These are phyloP conservation scores for Pterocles burchelli DNA, from an alignment of 2,113 vertebrate species.

Conservation along the genomic window DNA sequence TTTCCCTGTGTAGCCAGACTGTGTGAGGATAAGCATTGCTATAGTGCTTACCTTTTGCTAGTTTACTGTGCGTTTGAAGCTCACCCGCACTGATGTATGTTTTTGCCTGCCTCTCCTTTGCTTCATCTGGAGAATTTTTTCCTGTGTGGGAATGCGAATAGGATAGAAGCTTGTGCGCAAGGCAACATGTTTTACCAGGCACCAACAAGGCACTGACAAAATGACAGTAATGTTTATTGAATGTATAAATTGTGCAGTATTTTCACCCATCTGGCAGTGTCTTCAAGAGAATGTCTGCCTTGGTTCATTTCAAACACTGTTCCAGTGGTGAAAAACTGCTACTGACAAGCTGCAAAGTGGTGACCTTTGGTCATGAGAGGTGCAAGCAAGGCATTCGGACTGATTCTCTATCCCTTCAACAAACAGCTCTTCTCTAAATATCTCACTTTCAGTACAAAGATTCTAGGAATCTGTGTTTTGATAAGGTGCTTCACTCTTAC, in stretches of 20 bases:
- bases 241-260: neutral
- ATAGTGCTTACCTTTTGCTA: neutral
- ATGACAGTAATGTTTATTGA: neutral
- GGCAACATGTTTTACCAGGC: neutral
- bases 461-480: neutral
- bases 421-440: neutral
- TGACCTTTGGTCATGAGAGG: neutral
- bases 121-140: neutral
- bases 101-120: neutral
- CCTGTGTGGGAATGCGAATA: neutral
- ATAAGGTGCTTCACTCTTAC: neutral
- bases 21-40: neutral
- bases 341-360: neutral
- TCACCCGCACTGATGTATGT: fast-evolving
- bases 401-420: neutral
- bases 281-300: neutral
- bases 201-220: neutral
- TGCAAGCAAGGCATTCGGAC: neutral
- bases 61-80: neutral
- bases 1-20: neutral
- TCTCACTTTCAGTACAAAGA: neutral
- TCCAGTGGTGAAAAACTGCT: neutral
- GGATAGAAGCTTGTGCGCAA: neutral
- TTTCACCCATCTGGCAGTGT: neutral
- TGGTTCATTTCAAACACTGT: neutral